These are phyloP conservation scores for Meloidogyne exigua DNA, from an alignment of 1,140 invertebrate genomes.

Conservation along the genomic window DNA sequence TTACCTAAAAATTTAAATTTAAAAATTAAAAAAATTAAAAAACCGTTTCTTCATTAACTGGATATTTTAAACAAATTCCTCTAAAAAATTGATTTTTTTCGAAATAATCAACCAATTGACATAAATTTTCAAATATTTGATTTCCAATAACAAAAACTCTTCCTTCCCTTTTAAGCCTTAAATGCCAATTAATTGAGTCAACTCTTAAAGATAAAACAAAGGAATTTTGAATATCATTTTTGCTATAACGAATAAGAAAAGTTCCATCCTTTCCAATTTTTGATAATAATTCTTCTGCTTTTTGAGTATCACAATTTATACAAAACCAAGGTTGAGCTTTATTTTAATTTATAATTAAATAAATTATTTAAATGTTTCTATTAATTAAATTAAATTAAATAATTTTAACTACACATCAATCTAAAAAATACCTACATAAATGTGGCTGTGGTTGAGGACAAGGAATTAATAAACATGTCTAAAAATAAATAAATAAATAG, in stretches of 20 bases:
- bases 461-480: slow-evolving; percentile 44
- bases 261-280: slow-evolving; percentile 57
- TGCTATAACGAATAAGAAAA: slow-evolving; percentile 57
- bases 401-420: too few relatives aligned
- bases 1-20: not conserved
- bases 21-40: slow-evolving; percentile 10
- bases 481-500: not conserved
- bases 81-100: slow-evolving; percentile 52
- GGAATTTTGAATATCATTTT: slow-evolving; percentile 48
- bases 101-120: slow-evolving; percentile 62
- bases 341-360: too few relatives aligned
- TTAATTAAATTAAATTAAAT: too few relatives aligned
- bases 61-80: slow-evolving; percentile 56
- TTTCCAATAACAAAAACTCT: slow-evolving; percentile 62
- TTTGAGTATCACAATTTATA: slow-evolving; percentile 49
- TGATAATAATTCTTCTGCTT: slow-evolving; percentile 58
- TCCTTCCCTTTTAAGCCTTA: slow-evolving; percentile 60
- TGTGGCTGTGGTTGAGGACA: slow-evolving; percentile 63
- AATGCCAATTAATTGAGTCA: slow-evolving; percentile 60
- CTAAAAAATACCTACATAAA: too few relatives aligned
- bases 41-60: slow-evolving; percentile 57
- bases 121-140: slow-evolving; percentile 61
- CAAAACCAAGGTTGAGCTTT: slow-evolving; percentile 58
- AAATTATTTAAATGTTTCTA: too few relatives aligned
- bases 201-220: slow-evolving; percentile 61